Evolutionary conservation across 2,888 invertebrate species (phyloP).

Genomic region (Hypomecis punctinalis): DNA sequence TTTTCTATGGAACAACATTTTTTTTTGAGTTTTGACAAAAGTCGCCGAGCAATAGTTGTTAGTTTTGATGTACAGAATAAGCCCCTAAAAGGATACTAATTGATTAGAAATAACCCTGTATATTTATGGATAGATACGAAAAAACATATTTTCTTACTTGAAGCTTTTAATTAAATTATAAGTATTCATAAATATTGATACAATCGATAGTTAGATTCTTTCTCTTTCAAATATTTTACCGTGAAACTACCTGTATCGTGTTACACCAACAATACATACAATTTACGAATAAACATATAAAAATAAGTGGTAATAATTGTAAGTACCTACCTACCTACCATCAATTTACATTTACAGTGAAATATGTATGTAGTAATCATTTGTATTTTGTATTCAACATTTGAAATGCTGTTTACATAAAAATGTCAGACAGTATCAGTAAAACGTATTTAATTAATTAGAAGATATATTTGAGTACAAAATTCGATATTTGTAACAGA

Average conservation of each 20-base stretch:
- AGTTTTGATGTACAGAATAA: no score
- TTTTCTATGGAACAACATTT: no score
- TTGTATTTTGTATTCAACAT: no score
- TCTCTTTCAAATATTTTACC: constrained; percentile 7
- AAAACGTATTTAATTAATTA: not conserved
- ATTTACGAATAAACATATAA: not conserved
- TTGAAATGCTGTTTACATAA: no score
- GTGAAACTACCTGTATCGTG: constrained; percentile 5
- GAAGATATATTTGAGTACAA: not conserved
- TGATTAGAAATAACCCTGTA: no score
- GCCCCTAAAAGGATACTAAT: no score
- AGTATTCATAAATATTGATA: constrained; percentile 19
- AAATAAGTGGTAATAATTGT: constrained; percentile 2
- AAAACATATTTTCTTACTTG: constrained; percentile 9
- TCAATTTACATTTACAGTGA: not conserved
- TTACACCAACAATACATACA: constrained; percentile 8
- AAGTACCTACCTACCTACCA: not conserved
- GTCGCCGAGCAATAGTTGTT: no score
- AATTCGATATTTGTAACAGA: not conserved
- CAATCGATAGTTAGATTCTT: constrained; percentile 14
- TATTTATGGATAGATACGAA: no score
- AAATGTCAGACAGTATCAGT: not conserved
- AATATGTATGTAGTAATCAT: not conserved
- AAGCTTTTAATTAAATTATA: constrained; percentile 28
- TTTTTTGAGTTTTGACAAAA: no score